Evolutionary conservation across 2,888 invertebrate genomes (phyloP).

Genomic region (Pseudeuparius sepicola): DNA sequence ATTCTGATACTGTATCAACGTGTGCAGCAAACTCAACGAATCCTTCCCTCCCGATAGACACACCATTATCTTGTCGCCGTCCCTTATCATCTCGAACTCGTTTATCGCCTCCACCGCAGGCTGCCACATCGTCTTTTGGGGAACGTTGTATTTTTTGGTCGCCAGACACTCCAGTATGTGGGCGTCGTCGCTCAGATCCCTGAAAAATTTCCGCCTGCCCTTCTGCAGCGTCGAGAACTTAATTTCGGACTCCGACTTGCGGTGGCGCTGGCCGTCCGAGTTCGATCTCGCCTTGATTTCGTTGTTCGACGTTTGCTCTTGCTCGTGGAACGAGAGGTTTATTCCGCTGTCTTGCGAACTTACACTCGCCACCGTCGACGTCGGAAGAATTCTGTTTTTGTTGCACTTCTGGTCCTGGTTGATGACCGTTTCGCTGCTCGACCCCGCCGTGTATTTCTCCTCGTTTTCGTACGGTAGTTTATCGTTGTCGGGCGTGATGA

Average conservation of each 20-base stretch:
- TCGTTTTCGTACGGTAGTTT: conserved; percentile 30
- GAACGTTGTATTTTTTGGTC: conserved; percentile 58
- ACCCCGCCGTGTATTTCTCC: conserved; percentile 32
- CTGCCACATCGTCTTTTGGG: conserved; percentile 74
- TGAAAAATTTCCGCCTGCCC: conserved; percentile 29
- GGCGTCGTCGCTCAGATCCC: conserved; percentile 29
- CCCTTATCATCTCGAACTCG: conserved; percentile 73
- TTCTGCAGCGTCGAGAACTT: conserved; percentile 33
- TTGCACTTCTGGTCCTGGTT: conserved; percentile 30
- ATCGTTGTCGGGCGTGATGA: conserved; percentile 37
- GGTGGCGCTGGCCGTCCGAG: conserved; percentile 32
- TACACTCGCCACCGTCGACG: conserved; percentile 57
- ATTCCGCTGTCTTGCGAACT: conserved; percentile 73
- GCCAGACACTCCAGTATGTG: conserved; percentile 34
- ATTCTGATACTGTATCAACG: conserved; percentile 74
- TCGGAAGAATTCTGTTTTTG: conserved; percentile 47
- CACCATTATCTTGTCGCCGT: conserved; percentile 56
- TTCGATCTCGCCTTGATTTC: conserved; percentile 33
- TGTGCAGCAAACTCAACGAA: conserved; percentile 75
- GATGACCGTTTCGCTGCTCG: conserved; percentile 34
- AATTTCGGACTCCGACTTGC: conserved; percentile 31
- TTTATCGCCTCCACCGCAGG: conserved; percentile 71
- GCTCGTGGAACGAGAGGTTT: conserved; percentile 62
- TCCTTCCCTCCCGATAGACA: conserved; percentile 79
- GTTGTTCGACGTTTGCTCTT: conserved; percentile 37